phyloP scores from a whole-genome alignment of 2,797 vertebrate genomes.

The Sebastes itinus region DNA sequence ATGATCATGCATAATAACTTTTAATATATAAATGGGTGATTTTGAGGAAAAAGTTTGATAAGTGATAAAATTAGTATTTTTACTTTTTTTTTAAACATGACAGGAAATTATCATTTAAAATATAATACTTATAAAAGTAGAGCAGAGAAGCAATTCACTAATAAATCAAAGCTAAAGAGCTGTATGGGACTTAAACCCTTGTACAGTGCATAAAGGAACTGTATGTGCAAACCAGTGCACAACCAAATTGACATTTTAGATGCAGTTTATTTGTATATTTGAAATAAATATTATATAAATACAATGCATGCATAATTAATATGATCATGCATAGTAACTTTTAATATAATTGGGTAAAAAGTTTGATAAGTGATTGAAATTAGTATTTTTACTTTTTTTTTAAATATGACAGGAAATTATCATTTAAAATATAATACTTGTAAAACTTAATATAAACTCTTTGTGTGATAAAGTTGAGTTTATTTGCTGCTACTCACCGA shows the following conservation, averaged over 20 bases:
- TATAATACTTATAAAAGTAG: not conserved
- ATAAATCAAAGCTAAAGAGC: not conserved
- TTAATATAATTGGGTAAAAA: not conserved
- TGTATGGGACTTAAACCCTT: not conserved
- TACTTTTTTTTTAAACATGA: not conserved
- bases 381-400: not conserved
- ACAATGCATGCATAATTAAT: not conserved
- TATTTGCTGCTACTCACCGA: constrained; percentile 70
- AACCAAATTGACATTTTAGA: not conserved
- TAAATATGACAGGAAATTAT: not conserved
- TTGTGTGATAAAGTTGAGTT: not conserved
- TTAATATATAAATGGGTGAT: not conserved
- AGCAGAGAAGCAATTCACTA: not conserved
- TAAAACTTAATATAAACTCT: not conserved
- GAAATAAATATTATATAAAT: not conserved
- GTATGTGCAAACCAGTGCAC: not conserved
- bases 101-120: not conserved
- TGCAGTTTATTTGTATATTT: not conserved
- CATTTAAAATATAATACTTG: no score
- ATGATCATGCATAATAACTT: not conserved
- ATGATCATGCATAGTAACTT: not conserved
- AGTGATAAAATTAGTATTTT: no score
- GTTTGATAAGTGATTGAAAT: no score
- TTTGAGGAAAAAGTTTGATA: not conserved
- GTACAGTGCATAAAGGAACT: not conserved